Evolutionary conservation across 2,888 invertebrate species (phyloP).

Genomic region (Cotesia congregata): DNA sequence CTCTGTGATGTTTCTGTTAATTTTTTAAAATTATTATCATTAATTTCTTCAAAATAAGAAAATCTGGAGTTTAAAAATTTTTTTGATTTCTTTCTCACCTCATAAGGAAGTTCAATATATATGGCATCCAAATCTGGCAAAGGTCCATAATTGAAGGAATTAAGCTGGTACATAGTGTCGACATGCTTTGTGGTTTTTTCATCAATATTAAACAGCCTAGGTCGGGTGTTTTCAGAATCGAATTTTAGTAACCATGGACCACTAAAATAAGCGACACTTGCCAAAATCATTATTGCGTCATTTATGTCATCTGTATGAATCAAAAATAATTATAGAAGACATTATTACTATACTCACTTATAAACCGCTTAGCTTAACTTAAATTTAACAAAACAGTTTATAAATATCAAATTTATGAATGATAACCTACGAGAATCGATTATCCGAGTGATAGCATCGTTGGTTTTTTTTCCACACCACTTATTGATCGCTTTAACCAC

Average conservation of each 20-base stretch:
- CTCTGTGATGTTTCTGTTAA: slow-evolving; percentile 5
- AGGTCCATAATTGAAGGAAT: slow-evolving; percentile 71
- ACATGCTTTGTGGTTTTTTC: slow-evolving; percentile 74
- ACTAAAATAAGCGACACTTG: slow-evolving; percentile 91
- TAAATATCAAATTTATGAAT: not conserved
- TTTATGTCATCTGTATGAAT: slow-evolving; percentile 71
- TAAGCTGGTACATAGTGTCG: slow-evolving; percentile 80
- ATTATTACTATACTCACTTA: too few relatives aligned
- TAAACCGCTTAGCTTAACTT: too few relatives aligned
- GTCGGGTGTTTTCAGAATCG: slow-evolving; percentile 72
- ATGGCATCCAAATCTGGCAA: slow-evolving; percentile 73
- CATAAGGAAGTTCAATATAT: slow-evolving; percentile 81
- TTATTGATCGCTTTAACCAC: slow-evolving; percentile 77
- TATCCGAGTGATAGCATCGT: slow-evolving; percentile 85
- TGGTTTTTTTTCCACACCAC: slow-evolving; percentile 86
- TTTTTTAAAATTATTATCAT: not conserved
- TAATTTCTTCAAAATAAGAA: too few relatives aligned
- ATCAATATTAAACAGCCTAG: slow-evolving; percentile 77
- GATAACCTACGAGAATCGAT: slow-evolving; percentile 72
- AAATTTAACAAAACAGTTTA: slow-evolving; percentile 19
- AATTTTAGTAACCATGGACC: slow-evolving; percentile 83
- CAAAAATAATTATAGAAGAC: not conserved
- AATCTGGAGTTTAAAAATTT: not conserved
- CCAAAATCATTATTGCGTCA: slow-evolving; percentile 78
- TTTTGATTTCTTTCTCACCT: slow-evolving; percentile 56